Conservation (phyloP, 2,888 invertebrate species). For the Pollenia amentaria region DNA sequence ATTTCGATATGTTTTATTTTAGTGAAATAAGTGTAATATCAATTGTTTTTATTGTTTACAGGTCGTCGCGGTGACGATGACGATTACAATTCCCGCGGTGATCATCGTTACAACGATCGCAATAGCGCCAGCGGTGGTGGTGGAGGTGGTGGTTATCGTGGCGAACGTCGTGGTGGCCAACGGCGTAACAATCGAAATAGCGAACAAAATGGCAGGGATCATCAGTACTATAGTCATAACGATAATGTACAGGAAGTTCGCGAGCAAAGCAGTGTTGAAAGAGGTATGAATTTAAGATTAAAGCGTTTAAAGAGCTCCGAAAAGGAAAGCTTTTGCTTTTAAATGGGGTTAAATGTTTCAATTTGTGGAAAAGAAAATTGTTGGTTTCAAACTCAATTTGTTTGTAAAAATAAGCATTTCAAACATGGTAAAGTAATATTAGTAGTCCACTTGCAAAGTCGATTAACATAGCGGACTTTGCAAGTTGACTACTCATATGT, state of each 20-base stretch:
- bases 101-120: conserved; percentile 82
- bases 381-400: too few species aligned
- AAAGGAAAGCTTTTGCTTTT: too few species aligned
- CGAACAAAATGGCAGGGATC: conserved; percentile 83
- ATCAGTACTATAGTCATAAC: conserved; percentile 82
- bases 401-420: too few species aligned
- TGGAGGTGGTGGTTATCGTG: conserved; percentile 78
- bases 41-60: conserved; percentile 47
- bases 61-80: conserved; percentile 82
- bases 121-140: conserved; percentile 76
- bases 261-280: conserved; percentile 84
- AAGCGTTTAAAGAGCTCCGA: too few species aligned
- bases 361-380: too few species aligned
- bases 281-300: conserved; percentile 77
- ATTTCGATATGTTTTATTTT: conserved; percentile 29
- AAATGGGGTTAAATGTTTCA: too few species aligned
- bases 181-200: conserved; percentile 81
- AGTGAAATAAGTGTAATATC: background rate
- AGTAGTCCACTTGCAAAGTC: too few species aligned
- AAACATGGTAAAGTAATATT: too few species aligned
- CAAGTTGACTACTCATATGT: too few species aligned
- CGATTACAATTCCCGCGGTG: conserved; percentile 84
- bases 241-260: conserved; percentile 83
- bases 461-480: too few species aligned
- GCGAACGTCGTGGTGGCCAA: conserved; percentile 81